Base-by-base conservation (phyloP, 2,113 vertebrate genomes). In the Phoenicopterus ruber region DNA sequence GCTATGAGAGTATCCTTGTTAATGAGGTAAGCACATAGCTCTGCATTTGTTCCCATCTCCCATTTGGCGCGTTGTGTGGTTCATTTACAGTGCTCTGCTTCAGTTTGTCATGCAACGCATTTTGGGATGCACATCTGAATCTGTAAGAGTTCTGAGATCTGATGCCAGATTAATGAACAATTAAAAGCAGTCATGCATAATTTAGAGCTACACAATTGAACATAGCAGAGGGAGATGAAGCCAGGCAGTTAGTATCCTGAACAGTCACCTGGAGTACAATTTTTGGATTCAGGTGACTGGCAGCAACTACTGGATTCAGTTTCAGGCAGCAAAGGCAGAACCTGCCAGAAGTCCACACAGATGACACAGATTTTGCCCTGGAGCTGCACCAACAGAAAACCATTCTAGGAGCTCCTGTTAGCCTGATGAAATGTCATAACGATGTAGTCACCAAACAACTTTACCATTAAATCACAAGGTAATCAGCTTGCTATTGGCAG, bases 301-400 rank as follows among this genome's bases (percentile, higher is more conserved):
- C 86, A 95, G 40, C 69, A 92, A 54, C 5, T 9, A 55, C 34
- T 14, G 34, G 50, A 63, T 57, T 83, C 46, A 24, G 32, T 44
- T 94, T 72, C 69, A 94, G 46, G 40, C 70, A 94, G 77, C 77
- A 82, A 54, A 86, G 22, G 44, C 65, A 94, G 78, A 93, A 94
- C 61, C 40, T 87, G 62, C 62, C 55, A 76, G 46, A 70, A 93
- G 32, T 80, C 54, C 55, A 69, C 19, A 61, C 7, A 70, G 81
- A 57, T 71, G 50, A 69, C 19, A 61, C 7, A 70, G 81, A 57
- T 71, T 79, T 65, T 70, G 46, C 44, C 34, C 49, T 79, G 31
- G 46, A 93, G 61, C 81, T 80, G 50, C 54, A 91, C 16, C 65
- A 82, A 78, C 40, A 82, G 55, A 88, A 95, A 65, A 82, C 26